phyloP scores from a whole-genome alignment of 2,113 vertebrate genomes.

The Salvator merianae region DNA sequence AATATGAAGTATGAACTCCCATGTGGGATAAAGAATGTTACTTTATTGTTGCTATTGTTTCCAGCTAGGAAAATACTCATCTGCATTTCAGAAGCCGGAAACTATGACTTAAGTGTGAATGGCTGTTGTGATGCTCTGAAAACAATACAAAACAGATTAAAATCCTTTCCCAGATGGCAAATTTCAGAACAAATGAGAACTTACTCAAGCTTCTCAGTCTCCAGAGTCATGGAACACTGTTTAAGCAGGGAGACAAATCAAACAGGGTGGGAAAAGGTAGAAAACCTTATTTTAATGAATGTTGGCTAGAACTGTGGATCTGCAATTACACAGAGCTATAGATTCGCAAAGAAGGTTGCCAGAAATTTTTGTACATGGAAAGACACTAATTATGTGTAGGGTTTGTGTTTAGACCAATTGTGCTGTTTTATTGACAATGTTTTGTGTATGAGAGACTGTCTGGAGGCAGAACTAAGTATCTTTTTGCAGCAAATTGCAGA shows the following conservation, averaged over 20 bases:
- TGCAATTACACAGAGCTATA: slow-evolving; percentile 28
- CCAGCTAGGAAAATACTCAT: slow-evolving; percentile 38
- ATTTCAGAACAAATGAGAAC: slow-evolving; percentile 57
- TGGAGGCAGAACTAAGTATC: neutral
- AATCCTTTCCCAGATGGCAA: slow-evolving; percentile 52
- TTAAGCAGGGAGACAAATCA: slow-evolving; percentile 24
- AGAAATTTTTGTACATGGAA: slow-evolving; percentile 37
- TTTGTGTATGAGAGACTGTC: accelerated
- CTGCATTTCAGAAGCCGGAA: slow-evolving; percentile 33
- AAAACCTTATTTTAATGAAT: slow-evolving; percentile 61
- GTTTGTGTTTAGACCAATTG: neutral
- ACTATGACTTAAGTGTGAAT: slow-evolving; percentile 55
- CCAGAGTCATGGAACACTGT: slow-evolving; percentile 31
- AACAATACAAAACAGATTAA: slow-evolving; percentile 41
- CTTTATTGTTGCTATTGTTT: neutral
- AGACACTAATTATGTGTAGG: neutral
- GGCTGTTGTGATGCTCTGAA: neutral
- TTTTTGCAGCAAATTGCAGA: accelerated
- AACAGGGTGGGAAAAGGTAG: neutral
- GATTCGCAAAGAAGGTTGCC: slow-evolving; percentile 18
- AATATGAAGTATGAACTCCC: neutral
- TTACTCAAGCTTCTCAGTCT: slow-evolving; percentile 56
- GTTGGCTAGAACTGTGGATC: slow-evolving; percentile 37
- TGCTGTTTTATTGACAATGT: slow-evolving; percentile 24
- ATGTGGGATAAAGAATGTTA: neutral